A percentile compares a stretch with the other conserved stretches of the same genome.
These are phyloP conservation scores for Propithecus perrieri DNA, from an alignment of 2,797 vertebrate genomes.

Conservation along the genomic window DNA sequence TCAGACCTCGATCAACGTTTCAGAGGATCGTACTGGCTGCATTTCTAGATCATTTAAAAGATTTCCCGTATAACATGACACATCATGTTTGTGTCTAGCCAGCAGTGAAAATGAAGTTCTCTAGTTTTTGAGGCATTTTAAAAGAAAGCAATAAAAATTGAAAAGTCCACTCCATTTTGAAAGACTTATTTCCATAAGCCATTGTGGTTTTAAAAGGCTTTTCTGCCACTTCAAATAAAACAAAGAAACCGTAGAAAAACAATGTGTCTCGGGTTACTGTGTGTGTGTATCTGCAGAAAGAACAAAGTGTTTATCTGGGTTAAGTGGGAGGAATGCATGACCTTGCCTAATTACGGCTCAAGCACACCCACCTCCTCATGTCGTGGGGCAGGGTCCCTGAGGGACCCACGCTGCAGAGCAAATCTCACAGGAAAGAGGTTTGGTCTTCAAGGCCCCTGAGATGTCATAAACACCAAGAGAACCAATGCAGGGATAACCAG, in stretches of 20 bases:
- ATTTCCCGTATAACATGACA: not conserved
- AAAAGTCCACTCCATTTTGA: not conserved
- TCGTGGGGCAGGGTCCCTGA: not conserved
- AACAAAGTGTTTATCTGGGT: not conserved
- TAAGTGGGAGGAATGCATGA: not conserved
- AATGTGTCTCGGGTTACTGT: not conserved
- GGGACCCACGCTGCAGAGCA: not conserved
- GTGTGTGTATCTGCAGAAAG: not conserved
- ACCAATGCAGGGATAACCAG: not conserved
- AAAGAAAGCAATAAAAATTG: conserved; percentile 1
- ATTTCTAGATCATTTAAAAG: not conserved
- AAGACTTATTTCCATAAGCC: not conserved
- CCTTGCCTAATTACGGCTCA: not conserved
- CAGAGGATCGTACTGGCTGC: not conserved
- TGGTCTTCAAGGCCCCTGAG: not conserved
- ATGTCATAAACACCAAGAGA: not conserved
- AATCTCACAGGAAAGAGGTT: not conserved
- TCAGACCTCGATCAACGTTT: not conserved
- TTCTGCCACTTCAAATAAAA: not conserved
- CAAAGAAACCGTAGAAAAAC: not conserved
- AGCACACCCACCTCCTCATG: not conserved
- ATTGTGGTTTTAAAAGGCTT: not conserved
- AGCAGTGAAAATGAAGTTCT: not conserved
- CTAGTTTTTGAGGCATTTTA: not conserved
- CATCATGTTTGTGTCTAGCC: not conserved